Conservation (phyloP, 2,113 vertebrate genomes). For the Carassius auratus region DNA sequence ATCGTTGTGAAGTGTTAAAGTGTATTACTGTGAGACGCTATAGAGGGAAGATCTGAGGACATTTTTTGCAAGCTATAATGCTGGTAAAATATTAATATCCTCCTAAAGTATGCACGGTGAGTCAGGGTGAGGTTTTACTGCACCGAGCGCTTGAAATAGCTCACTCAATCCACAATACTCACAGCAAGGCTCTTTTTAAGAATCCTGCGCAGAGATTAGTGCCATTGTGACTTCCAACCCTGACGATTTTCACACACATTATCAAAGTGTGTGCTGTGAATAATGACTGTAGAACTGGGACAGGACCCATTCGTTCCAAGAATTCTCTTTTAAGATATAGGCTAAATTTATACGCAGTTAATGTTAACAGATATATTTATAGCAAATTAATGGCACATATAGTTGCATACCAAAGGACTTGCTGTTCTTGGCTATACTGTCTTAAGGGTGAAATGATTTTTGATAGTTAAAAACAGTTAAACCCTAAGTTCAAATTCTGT, state of each 20-base stretch:
- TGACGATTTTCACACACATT: constrained; percentile 26
- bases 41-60: background rate
- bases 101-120: constrained; percentile 22
- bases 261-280: constrained; percentile 28
- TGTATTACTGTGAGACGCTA: constrained; percentile 1
- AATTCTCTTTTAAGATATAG: constrained; percentile 26
- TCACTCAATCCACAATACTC: constrained; percentile 43
- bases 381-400: background rate
- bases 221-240: constrained; percentile 40
- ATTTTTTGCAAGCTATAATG: constrained; percentile 18
- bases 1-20: background rate
- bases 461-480: background rate
- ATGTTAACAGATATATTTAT: constrained; percentile 28
- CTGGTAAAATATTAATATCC: constrained; percentile 47
- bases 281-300: constrained; percentile 42
- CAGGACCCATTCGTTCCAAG: constrained; percentile 29
- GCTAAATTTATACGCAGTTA: constrained; percentile 21
- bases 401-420: background rate
- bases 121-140: constrained; percentile 34
- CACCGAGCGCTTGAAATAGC: constrained; percentile 47
- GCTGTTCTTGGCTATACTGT: background rate
- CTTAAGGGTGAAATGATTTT: background rate
- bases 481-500: background rate
- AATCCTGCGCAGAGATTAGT: constrained; percentile 43
- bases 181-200: constrained; percentile 48